Base-by-base conservation (phyloP, 2,113 vertebrate genomes). In the Ariopsis seemanni region DNA sequence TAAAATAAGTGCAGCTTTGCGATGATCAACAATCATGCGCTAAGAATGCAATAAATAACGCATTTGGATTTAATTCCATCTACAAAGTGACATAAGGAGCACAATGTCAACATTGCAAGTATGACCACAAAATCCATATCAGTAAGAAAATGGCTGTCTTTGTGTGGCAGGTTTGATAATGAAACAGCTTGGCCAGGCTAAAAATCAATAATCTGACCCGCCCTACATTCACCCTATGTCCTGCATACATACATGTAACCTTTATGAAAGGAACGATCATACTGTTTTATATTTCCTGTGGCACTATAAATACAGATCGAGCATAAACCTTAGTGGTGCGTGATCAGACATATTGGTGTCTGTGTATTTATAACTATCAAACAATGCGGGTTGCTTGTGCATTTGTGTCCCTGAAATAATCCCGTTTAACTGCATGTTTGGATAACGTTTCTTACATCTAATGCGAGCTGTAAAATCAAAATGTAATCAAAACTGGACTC, bases 141-240 rank as follows among this genome's bases (percentile, higher is more conserved):
- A 69, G 69, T 69, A 86, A 60, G 30, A 27, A 82, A 84, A 80
- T 52, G 85, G 74, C 77, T 57, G 71, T 72, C 88, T 86, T 90
- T 90, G 89, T 90, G 87, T 89, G 48, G 78, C 86, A 85, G 91
- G 91, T 93, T 87, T 90, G 90, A 89, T 89, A 90, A 94, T 93
- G 94, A 90, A 93, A 94, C 93, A 93, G 88, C 84, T 75, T 86
- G 90, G 55, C 80, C 90, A 87, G 78, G 85, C 88, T 91, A 89
- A 88, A 93, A 92, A 93, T 95, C 93, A 94, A 92, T 93, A 87
- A 93, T 50, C 88, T 20, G 79, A 85, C 91, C 91, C 89, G 79
- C 91, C 89, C 87, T 88, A 34, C 77, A 74, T 75, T 67, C 84
- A 67, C 42, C 67, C 55, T 85, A 55, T 63, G 67, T 82, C 48